Base-by-base conservation (phyloP, 2,113 vertebrate genomes). In the Lophotis ruficrista region DNA sequence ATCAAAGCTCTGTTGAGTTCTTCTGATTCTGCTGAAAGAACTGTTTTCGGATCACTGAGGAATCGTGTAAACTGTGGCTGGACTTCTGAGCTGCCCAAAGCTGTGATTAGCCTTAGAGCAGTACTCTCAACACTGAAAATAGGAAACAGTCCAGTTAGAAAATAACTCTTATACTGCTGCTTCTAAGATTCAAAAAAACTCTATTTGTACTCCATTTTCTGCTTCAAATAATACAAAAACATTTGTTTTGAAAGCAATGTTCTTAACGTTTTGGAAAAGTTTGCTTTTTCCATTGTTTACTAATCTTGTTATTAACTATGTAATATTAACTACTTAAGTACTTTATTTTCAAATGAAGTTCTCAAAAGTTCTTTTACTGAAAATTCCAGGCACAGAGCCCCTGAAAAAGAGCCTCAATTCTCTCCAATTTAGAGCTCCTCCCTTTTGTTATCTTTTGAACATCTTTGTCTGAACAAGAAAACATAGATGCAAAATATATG, bases 41-140 rank as follows among this genome's bases (percentile, higher is more conserved):
- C 99, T 0, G 99, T 99, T 97, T 99, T 99, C 23, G 99, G 99
- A 94, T 99, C 99, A 30, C 97, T 99, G 87, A 99, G 99, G 98
- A 99, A 99, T 23, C 99, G 98, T 1, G 99, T 99, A 79, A 99
- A 99, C 96, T 99, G 99, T 0, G 99, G 99, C 37, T 99, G 99
- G 6, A 99, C 99, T 91, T 99, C 99, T 0, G 99, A 99, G 94
- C 99, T 99, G 13, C 99, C 99, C 87, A 99, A 94, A 5, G 99
- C 99, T 11, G 99, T 99, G 97, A 99, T 99, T 33, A 99, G 94
- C 84, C 99, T 98, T 45, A 99, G 96, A 12, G 99, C 99, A 11
- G 99, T 99, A 95, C 99, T 99, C 97, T 99, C 99, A 60, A 99
- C 99, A 72, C 99, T 99, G 53, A 84, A 54, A 96, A 47, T 96